These are phyloP conservation scores for Apis laboriosa DNA, from an alignment of 1,140 invertebrate genomes.

Conservation along the genomic window DNA sequence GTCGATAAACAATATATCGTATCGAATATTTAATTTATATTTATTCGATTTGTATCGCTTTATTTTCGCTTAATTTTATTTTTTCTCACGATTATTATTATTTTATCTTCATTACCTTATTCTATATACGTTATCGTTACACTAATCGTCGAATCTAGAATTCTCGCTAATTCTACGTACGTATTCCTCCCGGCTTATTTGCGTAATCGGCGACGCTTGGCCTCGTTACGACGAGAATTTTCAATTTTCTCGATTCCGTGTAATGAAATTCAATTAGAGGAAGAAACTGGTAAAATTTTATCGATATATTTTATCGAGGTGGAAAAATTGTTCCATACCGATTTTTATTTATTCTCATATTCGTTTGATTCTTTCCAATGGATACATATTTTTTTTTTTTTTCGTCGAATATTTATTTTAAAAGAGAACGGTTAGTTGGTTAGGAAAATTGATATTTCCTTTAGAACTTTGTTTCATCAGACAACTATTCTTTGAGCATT, in stretches of 20 bases:
- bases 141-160: neutral
- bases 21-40: too few relatives aligned
- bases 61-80: too few relatives aligned
- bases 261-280: neutral
- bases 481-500: too few relatives aligned
- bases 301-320: neutral
- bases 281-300: neutral
- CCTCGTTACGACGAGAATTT: neutral
- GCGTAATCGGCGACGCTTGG: slow-evolving; percentile 1
- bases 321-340: too few relatives aligned
- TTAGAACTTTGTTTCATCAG: too few relatives aligned
- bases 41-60: too few relatives aligned
- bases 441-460: neutral
- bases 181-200: neutral
- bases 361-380: neutral
- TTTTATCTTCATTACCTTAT: too few relatives aligned
- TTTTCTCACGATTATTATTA: too few relatives aligned
- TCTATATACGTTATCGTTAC: too few relatives aligned
- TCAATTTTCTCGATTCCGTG: neutral
- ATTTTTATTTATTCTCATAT: neutral
- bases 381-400: neutral
- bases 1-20: too few relatives aligned
- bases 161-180: neutral
- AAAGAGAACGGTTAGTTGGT: neutral
- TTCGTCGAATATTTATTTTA: neutral